Evolutionary conservation across 2,797 vertebrate genomes (phyloP).

Genomic region (Lycodopsis pacificus): DNA sequence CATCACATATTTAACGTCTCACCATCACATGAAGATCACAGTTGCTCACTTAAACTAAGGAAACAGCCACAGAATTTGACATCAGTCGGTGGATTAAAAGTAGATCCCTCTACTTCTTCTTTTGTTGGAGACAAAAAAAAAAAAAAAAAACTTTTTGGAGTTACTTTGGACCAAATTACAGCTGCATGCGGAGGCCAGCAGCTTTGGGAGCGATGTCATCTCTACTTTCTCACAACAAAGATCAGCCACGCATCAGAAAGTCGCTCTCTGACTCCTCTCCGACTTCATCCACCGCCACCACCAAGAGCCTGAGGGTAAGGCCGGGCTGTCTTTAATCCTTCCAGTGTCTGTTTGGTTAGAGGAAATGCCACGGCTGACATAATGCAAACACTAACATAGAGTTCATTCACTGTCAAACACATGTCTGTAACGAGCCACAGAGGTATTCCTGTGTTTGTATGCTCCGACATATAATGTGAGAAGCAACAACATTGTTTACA

Average conservation of each 20-base stretch:
- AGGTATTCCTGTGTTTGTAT: conserved; percentile 21
- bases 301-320: conserved; percentile 91
- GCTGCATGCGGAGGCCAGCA: conserved; percentile 50
- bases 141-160: conserved; percentile 9
- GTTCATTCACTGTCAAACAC: conserved; percentile 10
- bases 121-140: conserved; percentile 10
- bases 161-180: conserved; percentile 27
- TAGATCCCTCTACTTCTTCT: not conserved
- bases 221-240: conserved; percentile 88
- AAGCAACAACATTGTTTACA: conserved; percentile 8
- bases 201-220: conserved; percentile 86
- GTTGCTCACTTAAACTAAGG: conserved; percentile 23
- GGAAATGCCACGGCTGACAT: conserved; percentile 62
- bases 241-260: conserved; percentile 85
- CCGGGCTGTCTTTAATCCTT: conserved; percentile 24
- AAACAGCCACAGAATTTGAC: conserved; percentile 11
- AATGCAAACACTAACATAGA: conserved; percentile 35
- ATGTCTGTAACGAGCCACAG: conserved; percentile 19
- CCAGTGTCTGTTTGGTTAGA: conserved; percentile 42
- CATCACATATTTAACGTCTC: conserved; percentile 59
- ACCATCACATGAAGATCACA: conserved; percentile 58
- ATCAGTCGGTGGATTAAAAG: conserved; percentile 2
- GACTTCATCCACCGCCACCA: conserved; percentile 84
- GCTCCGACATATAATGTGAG: not conserved
- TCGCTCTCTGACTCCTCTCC: conserved; percentile 88